Percentiles rank a stretch among this genome's conserved stretches.
Conservation (phyloP, 2,113 vertebrate species). For the Hemiprocne comata region DNA sequence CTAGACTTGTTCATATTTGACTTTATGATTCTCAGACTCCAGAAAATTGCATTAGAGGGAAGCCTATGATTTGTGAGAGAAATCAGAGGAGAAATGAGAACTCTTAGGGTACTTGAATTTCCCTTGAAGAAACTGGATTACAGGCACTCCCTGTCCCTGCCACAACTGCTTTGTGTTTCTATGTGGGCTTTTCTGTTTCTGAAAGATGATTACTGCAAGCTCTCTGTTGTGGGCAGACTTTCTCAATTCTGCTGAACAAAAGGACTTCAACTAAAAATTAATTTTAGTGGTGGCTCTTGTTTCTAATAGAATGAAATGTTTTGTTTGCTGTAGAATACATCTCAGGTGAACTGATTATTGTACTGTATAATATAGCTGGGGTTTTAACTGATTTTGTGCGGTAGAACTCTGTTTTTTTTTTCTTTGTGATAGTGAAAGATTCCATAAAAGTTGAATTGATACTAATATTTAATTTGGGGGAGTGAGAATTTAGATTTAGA, state of each 20-base stretch:
- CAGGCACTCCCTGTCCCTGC: slow-evolving; percentile 23
- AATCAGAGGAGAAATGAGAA: slow-evolving; percentile 78
- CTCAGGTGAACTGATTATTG: slow-evolving; percentile 31
- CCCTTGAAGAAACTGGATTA: slow-evolving; percentile 83
- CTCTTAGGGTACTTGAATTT: slow-evolving; percentile 67
- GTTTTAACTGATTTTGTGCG: not conserved
- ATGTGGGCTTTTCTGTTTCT: slow-evolving; percentile 14
- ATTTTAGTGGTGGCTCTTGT: slow-evolving; percentile 17
- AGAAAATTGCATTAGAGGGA: slow-evolving; percentile 84
- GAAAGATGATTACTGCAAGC: slow-evolving; percentile 1
- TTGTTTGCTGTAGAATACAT: slow-evolving; percentile 13
- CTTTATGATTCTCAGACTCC: slow-evolving; percentile 77
- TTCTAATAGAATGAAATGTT: slow-evolving; percentile 39
- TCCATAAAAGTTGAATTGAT: not conserved
- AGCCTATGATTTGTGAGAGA: slow-evolving; percentile 70
- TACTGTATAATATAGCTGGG: fast-evolving
- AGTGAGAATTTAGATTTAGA: not conserved
- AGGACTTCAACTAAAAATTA: slow-evolving; percentile 45
- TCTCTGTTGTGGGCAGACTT: slow-evolving; percentile 42
- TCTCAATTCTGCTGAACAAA: slow-evolving; percentile 51
- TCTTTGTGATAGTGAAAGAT: not conserved
- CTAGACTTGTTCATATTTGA: slow-evolving; percentile 87
- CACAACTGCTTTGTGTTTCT: slow-evolving; percentile 78
- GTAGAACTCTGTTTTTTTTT: not conserved
- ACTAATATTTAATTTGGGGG: not conserved